phyloP scores from a whole-genome alignment of 2,888 invertebrate genomes.

The Troides helena region DNA sequence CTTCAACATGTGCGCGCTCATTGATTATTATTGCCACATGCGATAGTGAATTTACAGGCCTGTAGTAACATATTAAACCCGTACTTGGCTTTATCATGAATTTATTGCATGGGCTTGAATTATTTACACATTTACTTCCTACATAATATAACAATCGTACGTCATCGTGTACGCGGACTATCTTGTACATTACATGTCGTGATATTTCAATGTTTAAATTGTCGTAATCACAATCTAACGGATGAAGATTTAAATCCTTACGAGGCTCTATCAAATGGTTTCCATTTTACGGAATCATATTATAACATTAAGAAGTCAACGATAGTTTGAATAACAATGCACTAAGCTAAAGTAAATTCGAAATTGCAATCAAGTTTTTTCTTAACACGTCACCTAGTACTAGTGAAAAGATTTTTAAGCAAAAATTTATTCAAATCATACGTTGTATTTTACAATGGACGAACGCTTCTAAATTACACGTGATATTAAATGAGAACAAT shows the following conservation, averaged over 20 bases:
- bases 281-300: background rate
- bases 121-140: constrained; percentile 22
- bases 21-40: constrained; percentile 17
- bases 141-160: background rate
- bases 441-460: too few relatives aligned
- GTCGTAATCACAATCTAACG: background rate
- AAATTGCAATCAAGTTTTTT: too few relatives aligned
- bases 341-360: too few relatives aligned
- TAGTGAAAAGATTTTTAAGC: too few relatives aligned
- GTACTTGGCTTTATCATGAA: constrained; percentile 20
- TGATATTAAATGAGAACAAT: too few relatives aligned
- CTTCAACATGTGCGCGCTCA: constrained; percentile 4
- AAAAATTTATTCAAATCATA: too few relatives aligned
- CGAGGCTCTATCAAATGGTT: background rate
- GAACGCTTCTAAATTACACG: too few relatives aligned
- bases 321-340: too few relatives aligned
- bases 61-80: constrained; percentile 15
- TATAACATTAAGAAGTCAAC: background rate
- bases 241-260: constrained; percentile 1
- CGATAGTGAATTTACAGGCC: constrained; percentile 11
- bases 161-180: constrained; percentile 1
- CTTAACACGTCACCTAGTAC: too few relatives aligned
- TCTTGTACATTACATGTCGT: constrained; percentile 2
- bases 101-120: constrained; percentile 16
- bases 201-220: too few relatives aligned